phyloP scores from a whole-genome alignment of 2,888 invertebrate genomes.

The Nebria salina region DNA sequence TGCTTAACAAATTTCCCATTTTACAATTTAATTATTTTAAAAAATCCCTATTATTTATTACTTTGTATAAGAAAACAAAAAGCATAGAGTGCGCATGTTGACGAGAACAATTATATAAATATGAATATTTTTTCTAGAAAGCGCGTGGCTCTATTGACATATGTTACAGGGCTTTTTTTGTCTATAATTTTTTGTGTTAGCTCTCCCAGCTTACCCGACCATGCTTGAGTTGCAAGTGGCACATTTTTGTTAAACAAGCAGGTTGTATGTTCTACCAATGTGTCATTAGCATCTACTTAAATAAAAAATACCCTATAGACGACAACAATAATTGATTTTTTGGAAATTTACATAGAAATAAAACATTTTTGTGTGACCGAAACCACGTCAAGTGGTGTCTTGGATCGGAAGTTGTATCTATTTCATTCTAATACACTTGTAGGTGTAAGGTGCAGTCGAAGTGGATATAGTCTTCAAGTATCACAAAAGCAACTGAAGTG shows the following conservation, averaged over 20 bases:
- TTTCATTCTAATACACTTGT: not conserved
- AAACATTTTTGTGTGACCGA: not conserved
- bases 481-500: not conserved
- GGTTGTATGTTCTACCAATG: slow-evolving; percentile 19
- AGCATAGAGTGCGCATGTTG: not conserved
- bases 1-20: too few relatives aligned
- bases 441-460: not conserved
- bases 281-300: slow-evolving; percentile 6
- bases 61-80: too few relatives aligned
- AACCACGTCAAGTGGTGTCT: not conserved
- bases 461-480: not conserved
- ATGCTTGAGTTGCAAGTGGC: slow-evolving; percentile 16
- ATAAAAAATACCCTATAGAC: not conserved
- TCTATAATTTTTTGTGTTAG: slow-evolving; percentile 13
- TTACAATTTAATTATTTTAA: too few relatives aligned
- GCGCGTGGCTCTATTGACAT: slow-evolving; percentile 21
- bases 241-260: slow-evolving; percentile 26
- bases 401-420: not conserved
- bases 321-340: not conserved
- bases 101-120: not conserved
- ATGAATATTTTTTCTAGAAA: not conserved
- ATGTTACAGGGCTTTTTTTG: not conserved
- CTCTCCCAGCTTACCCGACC: slow-evolving; percentile 12
- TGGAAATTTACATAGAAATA: not conserved
- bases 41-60: too few relatives aligned